These are phyloP conservation scores for Apostichopus parvimensis DNA, from an alignment of 35 echinoderm and acorn worm genomes.

Conservation along the genomic window DNA sequence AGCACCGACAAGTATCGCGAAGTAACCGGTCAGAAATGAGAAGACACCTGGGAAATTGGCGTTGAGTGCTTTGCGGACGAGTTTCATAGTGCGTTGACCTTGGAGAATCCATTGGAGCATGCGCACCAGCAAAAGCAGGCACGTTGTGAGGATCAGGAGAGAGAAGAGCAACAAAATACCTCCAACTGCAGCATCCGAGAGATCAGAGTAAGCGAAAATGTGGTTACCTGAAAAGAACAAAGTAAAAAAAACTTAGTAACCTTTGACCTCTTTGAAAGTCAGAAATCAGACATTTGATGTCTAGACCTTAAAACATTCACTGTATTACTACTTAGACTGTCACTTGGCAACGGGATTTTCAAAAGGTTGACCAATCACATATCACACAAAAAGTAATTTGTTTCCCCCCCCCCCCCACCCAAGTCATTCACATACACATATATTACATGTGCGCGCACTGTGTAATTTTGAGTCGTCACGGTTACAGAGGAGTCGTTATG, in stretches of 20 bases:
- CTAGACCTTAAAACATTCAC: too few species aligned
- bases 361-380: too few species aligned
- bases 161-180: conserved; percentile 50
- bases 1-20: conserved; percentile 89
- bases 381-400: too few species aligned
- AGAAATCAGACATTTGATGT: too few species aligned
- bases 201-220: conserved; percentile 50
- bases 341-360: too few species aligned
- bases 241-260: not conserved
- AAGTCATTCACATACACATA: too few species aligned
- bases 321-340: too few species aligned
- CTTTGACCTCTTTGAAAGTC: too few species aligned
- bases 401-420: too few species aligned
- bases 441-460: too few species aligned
- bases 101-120: conserved; percentile 79
- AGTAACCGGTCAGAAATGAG: conserved; percentile 84
- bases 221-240: conserved; percentile 59
- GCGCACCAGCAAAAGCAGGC: conserved; percentile 80
- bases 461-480: too few species aligned
- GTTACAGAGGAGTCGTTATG: too few species aligned
- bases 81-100: conserved; percentile 65
- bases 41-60: conserved; percentile 89
- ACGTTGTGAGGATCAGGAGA: conserved; percentile 60
- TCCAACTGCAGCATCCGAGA: conserved; percentile 55
- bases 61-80: conserved; percentile 80